Conservation (phyloP, 1,140 invertebrate genomes). For the Bradysia coprophila region DNA sequence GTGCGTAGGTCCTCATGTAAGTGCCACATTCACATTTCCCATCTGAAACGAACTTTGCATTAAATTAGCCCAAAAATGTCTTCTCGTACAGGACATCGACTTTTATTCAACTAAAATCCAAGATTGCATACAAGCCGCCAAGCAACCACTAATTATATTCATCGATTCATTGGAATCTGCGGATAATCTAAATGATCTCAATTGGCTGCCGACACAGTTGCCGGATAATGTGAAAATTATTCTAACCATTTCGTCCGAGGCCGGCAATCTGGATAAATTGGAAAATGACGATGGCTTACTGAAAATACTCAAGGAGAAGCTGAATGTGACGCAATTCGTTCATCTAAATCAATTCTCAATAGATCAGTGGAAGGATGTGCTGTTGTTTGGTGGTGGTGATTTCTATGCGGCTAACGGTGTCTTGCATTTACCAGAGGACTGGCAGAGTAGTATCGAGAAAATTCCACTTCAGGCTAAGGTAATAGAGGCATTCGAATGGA, state of each 20-base stretch:
- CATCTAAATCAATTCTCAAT: slow-evolving; percentile 18
- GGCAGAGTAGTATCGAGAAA: slow-evolving; percentile 19
- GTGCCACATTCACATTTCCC: slow-evolving; percentile 2
- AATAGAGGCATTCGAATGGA: not conserved
- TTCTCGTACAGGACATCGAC: slow-evolving; percentile 11
- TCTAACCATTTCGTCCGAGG: slow-evolving; percentile 35
- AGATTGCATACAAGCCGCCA: slow-evolving; percentile 9
- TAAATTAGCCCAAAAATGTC: no score
- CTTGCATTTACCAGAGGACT: slow-evolving; percentile 19
- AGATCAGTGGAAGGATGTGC: slow-evolving; percentile 22
- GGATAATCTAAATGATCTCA: slow-evolving; percentile 25
- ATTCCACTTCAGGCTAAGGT: slow-evolving; percentile 22
- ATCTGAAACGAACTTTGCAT: no score
- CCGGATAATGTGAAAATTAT: slow-evolving; percentile 52
- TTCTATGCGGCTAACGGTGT: slow-evolving; percentile 22
- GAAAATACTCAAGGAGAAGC: not conserved
- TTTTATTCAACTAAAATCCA: slow-evolving; percentile 7
- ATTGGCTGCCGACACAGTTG: slow-evolving; percentile 48
- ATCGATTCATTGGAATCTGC: slow-evolving; percentile 55
- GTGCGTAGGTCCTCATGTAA: slow-evolving; percentile 17
- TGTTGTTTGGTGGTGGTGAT: slow-evolving; percentile 19
- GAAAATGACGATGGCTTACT: not conserved
- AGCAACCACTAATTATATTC: slow-evolving; percentile 34
- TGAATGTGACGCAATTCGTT: slow-evolving; percentile 9
- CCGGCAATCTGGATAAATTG: not conserved